phyloP scores from a whole-genome alignment of 2,888 invertebrate genomes.

The Nephrotoma guestfalica region DNA sequence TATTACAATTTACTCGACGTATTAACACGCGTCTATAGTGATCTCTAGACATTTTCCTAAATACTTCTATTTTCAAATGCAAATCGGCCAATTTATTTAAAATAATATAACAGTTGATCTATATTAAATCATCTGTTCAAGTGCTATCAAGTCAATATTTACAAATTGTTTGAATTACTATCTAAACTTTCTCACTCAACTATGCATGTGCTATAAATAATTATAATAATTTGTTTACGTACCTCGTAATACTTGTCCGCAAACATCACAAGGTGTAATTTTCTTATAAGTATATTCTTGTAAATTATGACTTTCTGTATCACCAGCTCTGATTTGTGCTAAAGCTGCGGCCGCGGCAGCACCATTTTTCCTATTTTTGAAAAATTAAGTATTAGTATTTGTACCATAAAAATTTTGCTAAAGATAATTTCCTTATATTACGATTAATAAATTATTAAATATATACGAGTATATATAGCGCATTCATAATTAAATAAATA shows the following conservation, averaged over 20 bases:
- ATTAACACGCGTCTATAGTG: too few relatives aligned
- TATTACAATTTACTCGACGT: too few relatives aligned
- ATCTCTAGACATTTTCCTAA: too few relatives aligned
- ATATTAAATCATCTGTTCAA: too few relatives aligned
- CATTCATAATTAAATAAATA: background rate
- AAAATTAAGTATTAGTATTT: background rate
- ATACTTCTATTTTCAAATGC: too few relatives aligned
- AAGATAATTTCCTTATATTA: background rate
- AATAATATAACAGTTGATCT: too few relatives aligned
- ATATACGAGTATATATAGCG: background rate
- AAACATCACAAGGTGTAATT: conserved; percentile 88
- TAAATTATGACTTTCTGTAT: conserved; percentile 54
- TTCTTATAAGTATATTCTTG: conserved; percentile 92
- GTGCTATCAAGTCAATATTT: too few relatives aligned
- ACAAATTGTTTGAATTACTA: too few relatives aligned
- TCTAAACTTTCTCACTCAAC: too few relatives aligned
- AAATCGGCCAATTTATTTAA: too few relatives aligned
- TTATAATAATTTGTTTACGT: conserved; percentile 20
- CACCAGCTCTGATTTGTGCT: conserved; percentile 28
- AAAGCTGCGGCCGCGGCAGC: conserved; percentile 34
- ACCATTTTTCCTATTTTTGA: conserved; percentile 50
- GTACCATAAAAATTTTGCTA: background rate
- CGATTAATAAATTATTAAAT: background rate
- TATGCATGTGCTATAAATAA: background rate
- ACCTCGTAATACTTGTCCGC: conserved; percentile 85